Percentiles rank a stretch among this genome's conserved stretches.
Conservation (phyloP, 2,113 vertebrate genomes). For the Mastomys coucha region DNA sequence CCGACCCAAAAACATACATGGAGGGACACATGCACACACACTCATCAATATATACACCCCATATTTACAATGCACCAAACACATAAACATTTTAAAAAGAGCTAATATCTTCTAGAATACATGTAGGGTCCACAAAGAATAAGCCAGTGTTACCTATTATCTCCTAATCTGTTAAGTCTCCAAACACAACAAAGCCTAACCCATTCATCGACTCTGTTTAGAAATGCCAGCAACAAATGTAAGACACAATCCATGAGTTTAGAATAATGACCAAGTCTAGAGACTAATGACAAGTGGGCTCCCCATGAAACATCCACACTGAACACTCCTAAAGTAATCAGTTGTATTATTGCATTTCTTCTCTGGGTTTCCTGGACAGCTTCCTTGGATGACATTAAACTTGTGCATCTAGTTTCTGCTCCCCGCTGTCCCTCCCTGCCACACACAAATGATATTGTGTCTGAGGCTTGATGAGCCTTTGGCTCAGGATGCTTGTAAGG, state of each 20-base stretch:
- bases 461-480: not conserved
- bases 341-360: not conserved
- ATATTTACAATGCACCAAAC: not conserved
- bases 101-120: not conserved
- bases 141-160: not conserved
- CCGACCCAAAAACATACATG: not conserved
- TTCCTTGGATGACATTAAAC: not conserved
- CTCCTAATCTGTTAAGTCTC: not conserved
- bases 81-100: not conserved
- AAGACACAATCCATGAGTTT: not conserved
- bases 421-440: too few species aligned
- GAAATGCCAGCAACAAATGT: not conserved
- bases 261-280: not conserved
- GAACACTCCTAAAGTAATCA: not conserved
- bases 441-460: not conserved
- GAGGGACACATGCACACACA: not conserved
- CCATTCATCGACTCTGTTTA: not conserved
- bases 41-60: not conserved
- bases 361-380: not conserved
- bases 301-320: not conserved
- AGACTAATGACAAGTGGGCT: not conserved
- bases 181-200: not conserved
- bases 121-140: not conserved
- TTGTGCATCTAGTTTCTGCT: not conserved
- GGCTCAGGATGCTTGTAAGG: not conserved